These are phyloP conservation scores for Panulirus ornatus DNA, from an alignment of 1,140 invertebrate species.

Conservation along the genomic window DNA sequence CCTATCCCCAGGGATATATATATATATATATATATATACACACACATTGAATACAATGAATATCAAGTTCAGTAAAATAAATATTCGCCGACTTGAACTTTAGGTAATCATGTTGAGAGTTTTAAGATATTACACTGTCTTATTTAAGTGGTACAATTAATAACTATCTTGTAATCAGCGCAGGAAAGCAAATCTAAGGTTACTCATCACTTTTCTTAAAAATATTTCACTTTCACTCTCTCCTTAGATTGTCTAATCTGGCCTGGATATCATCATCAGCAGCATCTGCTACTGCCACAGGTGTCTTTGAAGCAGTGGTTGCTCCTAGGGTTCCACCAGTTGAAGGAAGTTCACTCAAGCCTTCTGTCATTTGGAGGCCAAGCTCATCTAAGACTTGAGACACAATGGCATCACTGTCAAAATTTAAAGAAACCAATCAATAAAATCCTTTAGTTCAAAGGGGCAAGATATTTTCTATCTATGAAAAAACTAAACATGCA, in stretches of 20 bases:
- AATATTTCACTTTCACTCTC: conserved; percentile 55
- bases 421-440: conserved; percentile 49
- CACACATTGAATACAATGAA: background rate
- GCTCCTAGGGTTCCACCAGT: conserved; percentile 82
- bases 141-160: background rate
- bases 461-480: no score
- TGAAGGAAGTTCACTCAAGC: conserved; percentile 91
- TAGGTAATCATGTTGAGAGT: background rate
- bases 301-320: conserved; percentile 81
- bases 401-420: conserved; percentile 89
- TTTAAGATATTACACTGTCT: background rate
- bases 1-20: background rate
- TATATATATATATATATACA: background rate
- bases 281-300: conserved; percentile 79
- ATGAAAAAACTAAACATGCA: no score
- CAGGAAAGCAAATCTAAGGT: background rate
- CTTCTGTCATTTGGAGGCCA: conserved; percentile 94
- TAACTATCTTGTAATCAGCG: background rate
- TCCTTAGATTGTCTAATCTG: conserved; percentile 87
- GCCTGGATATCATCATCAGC: conserved; percentile 96
- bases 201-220: background rate
- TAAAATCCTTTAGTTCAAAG: background rate
- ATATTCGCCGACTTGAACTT: background rate
- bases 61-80: background rate
- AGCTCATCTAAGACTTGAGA: conserved; percentile 97